phyloP scores from a whole-genome alignment of 2,113 vertebrate species.

The Coturnix japonica region DNA sequence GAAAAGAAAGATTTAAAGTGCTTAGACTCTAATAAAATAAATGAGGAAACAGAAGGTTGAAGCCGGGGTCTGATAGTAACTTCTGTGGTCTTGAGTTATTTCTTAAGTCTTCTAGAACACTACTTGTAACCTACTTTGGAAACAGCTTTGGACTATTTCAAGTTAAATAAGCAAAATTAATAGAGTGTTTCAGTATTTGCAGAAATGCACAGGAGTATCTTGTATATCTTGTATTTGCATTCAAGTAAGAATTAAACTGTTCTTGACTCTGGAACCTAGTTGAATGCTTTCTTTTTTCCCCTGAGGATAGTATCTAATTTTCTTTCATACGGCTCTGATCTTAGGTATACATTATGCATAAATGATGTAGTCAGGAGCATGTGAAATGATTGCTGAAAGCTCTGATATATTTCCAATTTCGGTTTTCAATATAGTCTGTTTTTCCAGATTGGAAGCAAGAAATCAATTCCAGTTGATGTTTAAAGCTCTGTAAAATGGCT shows the following conservation, averaged over 20 bases:
- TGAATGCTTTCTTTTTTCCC: not conserved
- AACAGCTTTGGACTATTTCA: slow-evolving; percentile 2
- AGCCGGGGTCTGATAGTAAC: not conserved
- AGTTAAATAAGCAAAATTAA: slow-evolving; percentile 10
- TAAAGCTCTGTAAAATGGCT: not conserved
- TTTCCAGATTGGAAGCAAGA: not conserved
- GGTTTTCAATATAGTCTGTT: not conserved
- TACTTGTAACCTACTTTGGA: not conserved
- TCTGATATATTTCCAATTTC: not conserved
- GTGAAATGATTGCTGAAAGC: not conserved
- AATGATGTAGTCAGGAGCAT: not conserved
- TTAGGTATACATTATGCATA: not conserved
- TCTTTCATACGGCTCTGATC: not conserved
- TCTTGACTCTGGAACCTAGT: not conserved
- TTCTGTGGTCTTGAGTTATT: slow-evolving; percentile 17
- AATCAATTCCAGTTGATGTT: not conserved
- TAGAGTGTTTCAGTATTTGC: not conserved
- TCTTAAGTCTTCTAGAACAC: not conserved
- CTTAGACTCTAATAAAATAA: not conserved
- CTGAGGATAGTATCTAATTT: not conserved
- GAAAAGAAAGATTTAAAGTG: not conserved
- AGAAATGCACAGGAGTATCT: not conserved
- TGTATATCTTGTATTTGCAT: not conserved
- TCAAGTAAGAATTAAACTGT: not conserved
- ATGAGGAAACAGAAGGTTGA: not conserved